Base-by-base conservation (phyloP, 2,888 invertebrate species). In the Polylopha cassiicola region DNA sequence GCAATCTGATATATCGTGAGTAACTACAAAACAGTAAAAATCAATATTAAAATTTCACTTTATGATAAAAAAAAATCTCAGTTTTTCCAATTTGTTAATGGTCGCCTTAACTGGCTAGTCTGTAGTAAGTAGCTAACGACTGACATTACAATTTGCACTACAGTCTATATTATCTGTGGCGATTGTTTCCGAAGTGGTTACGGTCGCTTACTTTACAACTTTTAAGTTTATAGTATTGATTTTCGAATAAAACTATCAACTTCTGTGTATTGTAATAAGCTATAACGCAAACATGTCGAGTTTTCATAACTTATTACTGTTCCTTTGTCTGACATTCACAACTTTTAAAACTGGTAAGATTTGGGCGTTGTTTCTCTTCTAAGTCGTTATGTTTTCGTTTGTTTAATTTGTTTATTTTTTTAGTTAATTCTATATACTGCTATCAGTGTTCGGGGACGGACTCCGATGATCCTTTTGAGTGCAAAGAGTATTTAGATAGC, bases 391-490 rank as follows among this genome's bases (percentile, higher is more conserved):
- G 42, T 39, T 45, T 55, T 58, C 46, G 39, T 46, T 55, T 61
- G 52, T 47, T 56, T 43, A 54, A 44, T 59, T 55, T 51, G 32
- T 29, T 39, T 51, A 48, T 51, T 58, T 51, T 42, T 53, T 69
- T 81, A 92, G 91, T 87, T 45, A 52, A 75, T 58, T 88, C 90
- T 46, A 90, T 97, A 61, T 84, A 89, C 56, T 98, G 98, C 77
- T 97, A 94, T 79, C 94, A 94, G 65, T 98, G 98, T 80, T 91
- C 91, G 56, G 95, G 97, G 21, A 94, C 92, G 22, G 91, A 93
- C 68, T 90, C 91, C 13, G 72, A 80, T 27, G 84, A 89, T 61
- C 94, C 93, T 7, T 94, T 94, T 75, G 92, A 94, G 70, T 96
- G 96, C 77, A 91, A 92, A 68, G 93, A 95, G 69, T 92, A 88